phyloP scores from a whole-genome alignment of 2,797 vertebrate species.

The Sebastes taczanowskii region DNA sequence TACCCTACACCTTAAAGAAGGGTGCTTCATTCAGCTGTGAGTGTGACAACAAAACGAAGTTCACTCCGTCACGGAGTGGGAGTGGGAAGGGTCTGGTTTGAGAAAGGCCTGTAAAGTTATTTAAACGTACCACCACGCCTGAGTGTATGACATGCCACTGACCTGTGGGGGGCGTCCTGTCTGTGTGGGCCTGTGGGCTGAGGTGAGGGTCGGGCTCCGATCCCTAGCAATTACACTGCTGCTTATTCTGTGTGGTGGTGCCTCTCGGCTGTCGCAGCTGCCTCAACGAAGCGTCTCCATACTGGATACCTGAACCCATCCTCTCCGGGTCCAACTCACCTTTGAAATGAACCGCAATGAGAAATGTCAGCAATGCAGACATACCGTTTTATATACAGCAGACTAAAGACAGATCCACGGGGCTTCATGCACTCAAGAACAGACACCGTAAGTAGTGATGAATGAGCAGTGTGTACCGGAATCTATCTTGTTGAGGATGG shows the following conservation, averaged over 20 bases:
- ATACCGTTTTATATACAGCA: background rate
- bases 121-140: background rate
- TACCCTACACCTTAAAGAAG: too few species aligned
- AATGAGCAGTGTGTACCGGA: conserved; percentile 82
- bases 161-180: conserved; percentile 74
- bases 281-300: conserved; percentile 89
- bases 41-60: too few species aligned
- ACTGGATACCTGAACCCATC: conserved; percentile 96
- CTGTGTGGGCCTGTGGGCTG: conserved; percentile 44
- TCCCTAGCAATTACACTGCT: conserved; percentile 91
- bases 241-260: conserved; percentile 85
- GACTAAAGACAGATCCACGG: background rate
- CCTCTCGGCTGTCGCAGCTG: conserved; percentile 90
- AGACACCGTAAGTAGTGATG: background rate
- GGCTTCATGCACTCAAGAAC: background rate
- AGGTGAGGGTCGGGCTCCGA: conserved; percentile 16
- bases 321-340: conserved; percentile 93
- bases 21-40: too few species aligned
- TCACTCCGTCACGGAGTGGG: too few species aligned
- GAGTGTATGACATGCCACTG: conserved; percentile 22
- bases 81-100: too few species aligned
- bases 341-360: conserved; percentile 42
- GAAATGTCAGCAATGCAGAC: background rate
- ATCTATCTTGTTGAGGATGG: conserved; percentile 94
- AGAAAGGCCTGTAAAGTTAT: too few species aligned